phyloP scores from a whole-genome alignment of 2,113 vertebrate species.

The Caranx ignobilis region DNA sequence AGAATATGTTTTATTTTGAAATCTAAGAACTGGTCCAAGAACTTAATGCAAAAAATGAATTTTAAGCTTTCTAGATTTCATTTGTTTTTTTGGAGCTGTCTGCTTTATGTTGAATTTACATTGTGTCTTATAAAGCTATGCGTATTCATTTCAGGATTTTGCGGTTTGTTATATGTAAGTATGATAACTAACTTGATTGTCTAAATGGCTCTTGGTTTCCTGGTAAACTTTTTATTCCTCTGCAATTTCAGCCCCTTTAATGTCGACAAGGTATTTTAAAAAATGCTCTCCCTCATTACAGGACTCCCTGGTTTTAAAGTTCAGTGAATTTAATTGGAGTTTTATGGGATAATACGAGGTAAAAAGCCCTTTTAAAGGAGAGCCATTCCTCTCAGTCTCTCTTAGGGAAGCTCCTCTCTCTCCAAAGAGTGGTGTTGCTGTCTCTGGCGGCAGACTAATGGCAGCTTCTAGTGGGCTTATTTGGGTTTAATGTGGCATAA shows the following conservation, averaged over 20 bases:
- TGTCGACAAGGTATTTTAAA: conserved; percentile 66
- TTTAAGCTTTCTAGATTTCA: not conserved
- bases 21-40: conserved; percentile 9
- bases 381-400: conserved; percentile 77
- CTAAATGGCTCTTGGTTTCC: conserved; percentile 42
- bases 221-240: conserved; percentile 58
- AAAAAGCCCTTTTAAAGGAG: conserved; percentile 80
- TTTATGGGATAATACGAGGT: conserved; percentile 84
- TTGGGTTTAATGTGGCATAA: conserved; percentile 87
- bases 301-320: conserved; percentile 81
- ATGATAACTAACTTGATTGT: conserved; percentile 27
- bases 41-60: conserved; percentile 7
- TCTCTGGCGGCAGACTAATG: conserved; percentile 80
- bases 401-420: conserved; percentile 71
- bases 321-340: conserved; percentile 84
- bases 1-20: not conserved
- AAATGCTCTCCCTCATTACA: conserved; percentile 75
- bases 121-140: not conserved
- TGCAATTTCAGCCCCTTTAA: conserved; percentile 66
- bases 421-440: conserved; percentile 76
- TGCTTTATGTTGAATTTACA: not conserved
- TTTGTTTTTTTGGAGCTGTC: not conserved
- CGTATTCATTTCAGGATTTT: not conserved
- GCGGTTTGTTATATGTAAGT: not conserved
- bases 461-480: conserved; percentile 81